Conservation (phyloP, 2,888 invertebrate genomes). For the Orchesella flavescens region DNA sequence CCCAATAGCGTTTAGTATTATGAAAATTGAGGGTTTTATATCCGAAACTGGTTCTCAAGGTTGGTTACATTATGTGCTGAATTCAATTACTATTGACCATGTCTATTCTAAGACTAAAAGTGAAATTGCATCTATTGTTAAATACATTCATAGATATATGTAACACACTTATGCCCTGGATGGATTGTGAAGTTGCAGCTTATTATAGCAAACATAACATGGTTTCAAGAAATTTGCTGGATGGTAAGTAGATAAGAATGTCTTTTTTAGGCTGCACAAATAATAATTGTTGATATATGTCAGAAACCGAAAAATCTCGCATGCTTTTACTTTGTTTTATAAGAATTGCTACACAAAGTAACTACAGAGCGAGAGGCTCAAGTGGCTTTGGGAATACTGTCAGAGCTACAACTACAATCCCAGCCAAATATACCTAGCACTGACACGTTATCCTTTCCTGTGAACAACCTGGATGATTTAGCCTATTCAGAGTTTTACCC, state of each 20-base stretch:
- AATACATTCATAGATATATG: slow-evolving; percentile 44
- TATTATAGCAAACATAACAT: neutral
- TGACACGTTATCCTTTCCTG: too few relatives aligned
- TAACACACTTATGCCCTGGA: slow-evolving; percentile 47
- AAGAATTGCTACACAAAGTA: slow-evolving; percentile 32
- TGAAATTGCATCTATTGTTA: too few relatives aligned
- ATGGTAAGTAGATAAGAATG: slow-evolving; percentile 44
- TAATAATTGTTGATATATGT: too few relatives aligned
- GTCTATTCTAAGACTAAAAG: neutral
- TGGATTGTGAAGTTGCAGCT: slow-evolving; percentile 26
- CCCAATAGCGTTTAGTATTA: slow-evolving; percentile 75
- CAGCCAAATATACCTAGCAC: too few relatives aligned
- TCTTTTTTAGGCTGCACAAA: too few relatives aligned
- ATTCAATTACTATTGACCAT: neutral
- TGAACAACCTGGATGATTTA: too few relatives aligned
- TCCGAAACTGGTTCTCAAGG: slow-evolving; percentile 9
- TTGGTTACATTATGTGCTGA: too few relatives aligned
- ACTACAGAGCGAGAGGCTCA: slow-evolving; percentile 18
- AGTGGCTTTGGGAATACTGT: neutral
- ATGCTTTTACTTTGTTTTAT: neutral
- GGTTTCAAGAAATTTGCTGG: slow-evolving; percentile 39
- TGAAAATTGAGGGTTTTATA: slow-evolving; percentile 52
- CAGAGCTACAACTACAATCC: too few relatives aligned
- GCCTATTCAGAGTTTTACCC: too few relatives aligned
- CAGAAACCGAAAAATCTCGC: too few relatives aligned